A percentile compares a stretch with the other conserved stretches of the same genome.
These are phyloP conservation scores for Phalloptychus januarius DNA, from an alignment of 2,797 vertebrate genomes.

Conservation along the genomic window DNA sequence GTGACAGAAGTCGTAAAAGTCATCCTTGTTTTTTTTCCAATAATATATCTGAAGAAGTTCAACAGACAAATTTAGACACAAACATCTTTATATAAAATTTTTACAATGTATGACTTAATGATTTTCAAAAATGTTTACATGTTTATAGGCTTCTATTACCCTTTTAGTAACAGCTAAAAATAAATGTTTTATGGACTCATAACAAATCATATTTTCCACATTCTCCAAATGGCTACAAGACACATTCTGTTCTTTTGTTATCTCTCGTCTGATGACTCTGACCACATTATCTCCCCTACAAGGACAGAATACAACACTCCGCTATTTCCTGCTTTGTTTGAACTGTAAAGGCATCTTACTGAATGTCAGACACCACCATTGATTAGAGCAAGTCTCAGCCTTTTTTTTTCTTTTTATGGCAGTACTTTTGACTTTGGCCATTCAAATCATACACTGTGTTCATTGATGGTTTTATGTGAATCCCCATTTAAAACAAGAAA, in stretches of 20 bases:
- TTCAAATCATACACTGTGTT: background rate
- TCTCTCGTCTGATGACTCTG: conserved; percentile 7
- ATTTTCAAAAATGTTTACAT: background rate
- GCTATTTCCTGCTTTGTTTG: conserved; percentile 7
- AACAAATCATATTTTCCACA: background rate
- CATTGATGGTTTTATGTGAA: background rate
- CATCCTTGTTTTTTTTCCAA: conserved; percentile 36
- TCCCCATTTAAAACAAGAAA: background rate
- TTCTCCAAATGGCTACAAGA: conserved; percentile 10
- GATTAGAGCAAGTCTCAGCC: background rate
- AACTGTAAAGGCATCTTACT: background rate
- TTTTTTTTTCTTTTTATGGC: background rate
- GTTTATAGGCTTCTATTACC: background rate
- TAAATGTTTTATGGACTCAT: background rate
- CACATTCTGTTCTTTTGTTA: conserved; percentile 21
- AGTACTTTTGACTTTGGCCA: background rate
- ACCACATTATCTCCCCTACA: conserved; percentile 29
- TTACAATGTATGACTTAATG: background rate
- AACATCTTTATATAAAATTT: background rate
- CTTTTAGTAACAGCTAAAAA: background rate
- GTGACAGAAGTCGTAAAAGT: conserved; percentile 41
- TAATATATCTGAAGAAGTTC: conserved; percentile 25
- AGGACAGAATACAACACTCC: conserved; percentile 27
- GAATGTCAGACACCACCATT: background rate
- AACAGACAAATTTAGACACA: background rate